phyloP scores from a whole-genome alignment of 2,888 invertebrate species.

The Ellobium chinense region DNA sequence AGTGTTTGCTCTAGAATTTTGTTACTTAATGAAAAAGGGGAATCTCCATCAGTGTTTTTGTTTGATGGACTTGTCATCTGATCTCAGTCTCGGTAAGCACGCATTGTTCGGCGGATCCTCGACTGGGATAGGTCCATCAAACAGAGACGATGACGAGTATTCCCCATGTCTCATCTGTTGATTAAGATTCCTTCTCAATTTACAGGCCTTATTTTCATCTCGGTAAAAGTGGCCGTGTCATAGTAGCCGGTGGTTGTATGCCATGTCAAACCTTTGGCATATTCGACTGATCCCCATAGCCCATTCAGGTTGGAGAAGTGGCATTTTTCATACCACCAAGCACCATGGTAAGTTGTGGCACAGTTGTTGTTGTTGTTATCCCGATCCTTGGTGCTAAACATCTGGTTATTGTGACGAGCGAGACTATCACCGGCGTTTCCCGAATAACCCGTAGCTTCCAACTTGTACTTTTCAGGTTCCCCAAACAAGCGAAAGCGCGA shows the following conservation, averaged over 20 bases:
- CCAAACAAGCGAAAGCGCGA: slow-evolving; percentile 55
- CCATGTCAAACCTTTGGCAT: slow-evolving; percentile 72
- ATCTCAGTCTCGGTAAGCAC: no score
- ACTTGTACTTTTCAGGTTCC: slow-evolving; percentile 64
- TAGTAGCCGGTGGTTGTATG: slow-evolving; percentile 58
- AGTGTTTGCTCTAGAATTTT: no score
- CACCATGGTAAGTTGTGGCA: slow-evolving; percentile 70
- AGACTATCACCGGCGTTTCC: slow-evolving; percentile 75
- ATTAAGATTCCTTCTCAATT: no score
- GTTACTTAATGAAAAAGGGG: no score
- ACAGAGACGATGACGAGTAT: no score
- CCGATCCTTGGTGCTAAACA: slow-evolving; percentile 75
- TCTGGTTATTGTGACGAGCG: slow-evolving; percentile 73
- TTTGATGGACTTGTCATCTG: no score
- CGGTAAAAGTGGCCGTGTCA: neutral
- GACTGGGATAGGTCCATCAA: no score
- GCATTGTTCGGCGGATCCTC: no score
- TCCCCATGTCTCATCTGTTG: no score
- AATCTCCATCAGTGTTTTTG: no score
- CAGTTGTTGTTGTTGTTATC: slow-evolving; percentile 77
- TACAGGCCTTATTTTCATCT: slow-evolving; percentile 28
- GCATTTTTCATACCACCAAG: slow-evolving; percentile 79
- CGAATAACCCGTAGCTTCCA: slow-evolving; percentile 65
- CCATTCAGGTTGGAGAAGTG: slow-evolving; percentile 75
- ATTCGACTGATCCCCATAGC: slow-evolving; percentile 63